Conservation (phyloP, 2,113 vertebrate genomes). For the Cyanoliseus patagonus region DNA sequence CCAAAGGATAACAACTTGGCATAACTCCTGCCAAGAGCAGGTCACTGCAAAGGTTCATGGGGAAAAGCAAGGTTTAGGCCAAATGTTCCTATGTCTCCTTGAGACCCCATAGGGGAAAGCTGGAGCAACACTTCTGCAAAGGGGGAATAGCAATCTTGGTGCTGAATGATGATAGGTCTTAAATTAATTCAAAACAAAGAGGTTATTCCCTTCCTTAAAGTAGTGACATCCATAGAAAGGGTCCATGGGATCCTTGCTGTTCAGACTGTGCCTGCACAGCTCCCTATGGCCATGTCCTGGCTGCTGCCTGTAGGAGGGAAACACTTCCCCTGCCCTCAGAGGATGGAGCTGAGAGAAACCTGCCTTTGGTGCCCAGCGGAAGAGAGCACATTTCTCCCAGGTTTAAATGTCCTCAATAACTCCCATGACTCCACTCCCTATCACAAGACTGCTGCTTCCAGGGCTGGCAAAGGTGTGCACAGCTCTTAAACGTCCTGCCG, state of each 20-base stretch:
- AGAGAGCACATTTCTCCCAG: neutral
- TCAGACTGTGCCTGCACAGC: neutral
- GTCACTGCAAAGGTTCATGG: neutral
- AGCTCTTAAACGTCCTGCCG: neutral
- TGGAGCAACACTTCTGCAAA: neutral
- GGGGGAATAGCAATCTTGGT: neutral
- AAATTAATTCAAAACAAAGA: neutral
- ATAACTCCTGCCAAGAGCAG: accelerated
- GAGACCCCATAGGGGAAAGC: neutral
- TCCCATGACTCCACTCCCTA: neutral
- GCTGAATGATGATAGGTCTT: neutral
- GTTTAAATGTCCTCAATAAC: neutral
- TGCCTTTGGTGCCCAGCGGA: neutral
- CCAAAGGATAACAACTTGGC: neutral
- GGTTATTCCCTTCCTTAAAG: neutral
- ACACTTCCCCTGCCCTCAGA: neutral
- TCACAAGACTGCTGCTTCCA: neutral
- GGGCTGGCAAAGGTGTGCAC: neutral
- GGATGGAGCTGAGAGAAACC: neutral
- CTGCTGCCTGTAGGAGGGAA: neutral
- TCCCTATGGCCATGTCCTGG: neutral
- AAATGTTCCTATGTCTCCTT: neutral
- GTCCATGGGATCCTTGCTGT: neutral
- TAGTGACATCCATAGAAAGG: neutral
- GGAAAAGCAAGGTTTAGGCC: neutral